Evolutionary conservation across 2,888 invertebrate species (phyloP), one percentile per base, ranked within the genome.

Genomic region (Esperia sulphurella): DNA sequence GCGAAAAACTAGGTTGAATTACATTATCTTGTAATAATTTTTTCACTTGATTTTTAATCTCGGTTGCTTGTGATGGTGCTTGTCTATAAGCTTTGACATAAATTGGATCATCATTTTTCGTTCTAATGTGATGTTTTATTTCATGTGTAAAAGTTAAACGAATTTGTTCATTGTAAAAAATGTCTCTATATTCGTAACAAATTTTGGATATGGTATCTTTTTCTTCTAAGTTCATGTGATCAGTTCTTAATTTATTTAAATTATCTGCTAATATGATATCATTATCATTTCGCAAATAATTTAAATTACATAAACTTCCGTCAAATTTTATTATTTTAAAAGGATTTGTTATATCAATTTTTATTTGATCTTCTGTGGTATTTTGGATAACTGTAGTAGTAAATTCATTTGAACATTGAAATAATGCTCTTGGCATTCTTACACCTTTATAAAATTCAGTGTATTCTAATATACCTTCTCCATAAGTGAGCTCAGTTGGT

Each of bases 91-190:
- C 46, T 41, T 46, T 48, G 0, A 64, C 57, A 28, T 41, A 63
- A 33, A 59, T 59, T 0, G 59, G 57, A 8, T 60, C 56, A n/a
- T 60, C 58, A 9, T 59, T 55, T 3, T 38, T 46, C 8, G 57
- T 61, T 38, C 51, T 52, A n/a, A 79, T 77, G 44, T 61, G 49
- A 37, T 75, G 74, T 48, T 56, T 59, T 7, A 68, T 50, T 10
- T 52, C 8, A 45, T 63, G 54, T 12, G 63, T 61, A 30, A 50
- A 51, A 1, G 57, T 50, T 14, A 69, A 50, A 0, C 55, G 52
- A n/a, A 65, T 42, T 66, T 59, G 35, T 68, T 63, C 59, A 13
- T 48, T 46, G 21, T 59, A 55, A 45, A 68, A 62, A 10, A 68
- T 59, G 35, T 69, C 62, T 46, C 41, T 56, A 47, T 57, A 61